Evolutionary conservation across 2,888 invertebrate genomes (phyloP).

Genomic region (Mechanitis messenoides): DNA sequence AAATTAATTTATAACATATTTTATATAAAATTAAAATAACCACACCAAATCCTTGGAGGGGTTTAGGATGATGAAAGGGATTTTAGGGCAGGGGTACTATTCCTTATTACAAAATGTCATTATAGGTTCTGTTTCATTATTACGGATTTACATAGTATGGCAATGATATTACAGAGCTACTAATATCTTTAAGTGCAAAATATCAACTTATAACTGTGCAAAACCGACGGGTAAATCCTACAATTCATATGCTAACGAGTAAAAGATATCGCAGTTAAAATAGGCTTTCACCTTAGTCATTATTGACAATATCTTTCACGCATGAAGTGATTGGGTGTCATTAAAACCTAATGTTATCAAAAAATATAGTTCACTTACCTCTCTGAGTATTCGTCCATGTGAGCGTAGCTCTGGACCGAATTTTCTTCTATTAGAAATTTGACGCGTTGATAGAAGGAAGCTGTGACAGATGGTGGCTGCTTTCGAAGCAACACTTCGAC

Average conservation of each 20-base stretch:
- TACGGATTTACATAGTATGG: constrained; percentile 59
- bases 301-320: constrained; percentile 61
- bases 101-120: constrained; percentile 48
- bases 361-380: constrained; percentile 83
- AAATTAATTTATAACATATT: constrained; percentile 57
- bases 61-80: constrained; percentile 72
- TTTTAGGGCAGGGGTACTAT: constrained; percentile 66
- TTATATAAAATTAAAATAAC: constrained; percentile 67
- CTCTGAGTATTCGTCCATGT: constrained; percentile 98
- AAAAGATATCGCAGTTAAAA: constrained; percentile 53
- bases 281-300: constrained; percentile 24
- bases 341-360: constrained; percentile 35
- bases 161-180: constrained; percentile 68
- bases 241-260: constrained; percentile 45
- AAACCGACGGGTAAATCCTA: constrained; percentile 59
- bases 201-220: constrained; percentile 65
- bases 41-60: constrained; percentile 77
- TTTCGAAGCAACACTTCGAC: constrained; percentile 96
- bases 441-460: constrained; percentile 97
- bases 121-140: constrained; percentile 28
- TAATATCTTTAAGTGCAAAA: constrained; percentile 70
- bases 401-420: constrained; percentile 98
- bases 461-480: constrained; percentile 96
- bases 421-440: constrained; percentile 99
- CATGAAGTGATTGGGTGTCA: constrained; percentile 66